Base-by-base conservation (phyloP, 2,888 invertebrate species). In the Parnassius apollo region DNA sequence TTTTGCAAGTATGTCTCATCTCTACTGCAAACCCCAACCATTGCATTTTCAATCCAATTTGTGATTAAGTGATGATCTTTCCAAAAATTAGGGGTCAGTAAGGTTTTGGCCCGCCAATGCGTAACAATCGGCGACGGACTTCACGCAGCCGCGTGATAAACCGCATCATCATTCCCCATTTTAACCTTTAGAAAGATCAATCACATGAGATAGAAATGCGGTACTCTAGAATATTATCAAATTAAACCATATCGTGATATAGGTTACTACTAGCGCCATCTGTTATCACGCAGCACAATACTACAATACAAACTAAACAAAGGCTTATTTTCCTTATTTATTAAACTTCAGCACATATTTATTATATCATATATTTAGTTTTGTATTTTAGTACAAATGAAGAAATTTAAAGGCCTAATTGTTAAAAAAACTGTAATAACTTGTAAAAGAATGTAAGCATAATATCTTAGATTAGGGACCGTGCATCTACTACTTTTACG, bases 141-240 rank as follows among this genome's bases (percentile, higher is more conserved):
- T 91, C 91, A 89, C 74, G 78, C 89, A 91, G 78, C 62, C 83
- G 87, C 83, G 74, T 80, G 91, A 56, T 61, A 10, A 70, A 76
- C 77, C 89, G 87, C 77, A 88, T 91, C 91, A 91, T 91, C 91
- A 91, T 80, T 65, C 90, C 87, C 90, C 88, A 78, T 89, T 85
- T 73, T 12, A 88, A 90, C 89, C 90, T 88, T 88, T 85, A 75
- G 90, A 90, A 89, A 90, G 90, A 91, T 90, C 89, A 45, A 68
- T 11, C 1, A 0, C 2, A 2, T 0, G 0, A 12, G 11, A 7
- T 1, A 10, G 9, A 42, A 12, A 12, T 9, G 54, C 35, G 12
- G 42, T 45, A 45, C 2, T 48, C 25, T n/a, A 51, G 2, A 44
- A 9, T n/a, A 12, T 8, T 42, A n/a, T 12, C n/a, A 35, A 56